Base-by-base conservation (phyloP, 1,140 invertebrate genomes). In the Battus philenor region DNA sequence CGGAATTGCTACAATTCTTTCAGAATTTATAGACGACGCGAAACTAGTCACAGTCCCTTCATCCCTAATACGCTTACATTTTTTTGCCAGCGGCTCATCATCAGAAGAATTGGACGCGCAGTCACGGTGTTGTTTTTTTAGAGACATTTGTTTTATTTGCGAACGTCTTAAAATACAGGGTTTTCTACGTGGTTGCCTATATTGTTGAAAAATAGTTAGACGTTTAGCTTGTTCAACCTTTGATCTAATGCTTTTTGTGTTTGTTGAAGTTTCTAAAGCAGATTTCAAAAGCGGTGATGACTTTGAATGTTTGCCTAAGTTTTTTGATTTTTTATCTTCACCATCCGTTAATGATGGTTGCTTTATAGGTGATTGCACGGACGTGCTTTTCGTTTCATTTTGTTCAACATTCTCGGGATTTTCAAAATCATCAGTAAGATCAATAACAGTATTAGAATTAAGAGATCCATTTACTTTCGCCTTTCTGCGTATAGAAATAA, bases 21-120 rank as follows among this genome's bases (percentile, higher is more conserved):
- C 0, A n/a, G 16, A 30, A 8, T 15, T 4, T 4, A 26, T 12
- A 9, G 2, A 2, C 2, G 24, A 8, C 2, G 4, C 8, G 2
- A 2, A 2, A n/a, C n/a, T n/a, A 8, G 10, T 22, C 1, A 18
- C 43, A 1, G 10, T 30, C 16, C 2, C 8, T n/a, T 22, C 22
- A 43, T 36, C 24, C 13, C 31, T 59, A 22, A 50, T 68, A 4
- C 63, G 55, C 49, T 59, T 71, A 7, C 44, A 57, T 46, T 68
- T 76, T 29, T 69, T 64, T 6, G 69, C 62, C 5, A 83, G 44
- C 2, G 77, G 77, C 49, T 84, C 80, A 10, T 84, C 77, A 32
- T 84, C 80, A 0, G 77, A 80, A 1, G 62, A 67, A 30, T 67
- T 54, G 11, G 27, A 54, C 12, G 50, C 31, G 8, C n/a, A 36